A percentile compares a stretch with the other conserved stretches of the same genome.
Evolutionary conservation across 2,888 invertebrate species (phyloP).

Genomic region (Muschampia plurimacula): DNA sequence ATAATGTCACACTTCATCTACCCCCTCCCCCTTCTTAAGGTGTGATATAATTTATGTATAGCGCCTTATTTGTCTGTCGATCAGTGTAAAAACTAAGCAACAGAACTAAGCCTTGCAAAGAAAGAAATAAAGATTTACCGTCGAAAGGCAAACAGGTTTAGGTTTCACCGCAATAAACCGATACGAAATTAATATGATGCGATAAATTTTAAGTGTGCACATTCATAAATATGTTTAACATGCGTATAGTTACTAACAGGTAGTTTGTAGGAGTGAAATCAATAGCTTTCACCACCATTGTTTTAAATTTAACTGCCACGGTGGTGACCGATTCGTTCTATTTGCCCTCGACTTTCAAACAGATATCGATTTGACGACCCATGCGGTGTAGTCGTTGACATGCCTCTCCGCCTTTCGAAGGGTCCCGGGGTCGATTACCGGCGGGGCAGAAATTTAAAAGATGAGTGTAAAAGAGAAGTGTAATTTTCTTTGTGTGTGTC

Average conservation of each 20-base stretch:
- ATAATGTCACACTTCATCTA: too few relatives aligned
- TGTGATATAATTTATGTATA: too few relatives aligned
- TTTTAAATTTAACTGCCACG: slow-evolving; percentile 36
- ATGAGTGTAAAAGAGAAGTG: too few relatives aligned
- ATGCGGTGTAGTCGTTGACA: background rate
- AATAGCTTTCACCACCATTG: slow-evolving; percentile 39
- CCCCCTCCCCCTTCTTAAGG: too few relatives aligned
- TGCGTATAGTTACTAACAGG: slow-evolving; percentile 7
- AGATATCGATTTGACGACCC: background rate
- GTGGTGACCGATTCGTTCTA: slow-evolving; percentile 34
- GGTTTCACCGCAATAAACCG: background rate
- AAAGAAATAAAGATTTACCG: background rate
- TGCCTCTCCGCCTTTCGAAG: too few relatives aligned
- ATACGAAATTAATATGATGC: slow-evolving; percentile 3
- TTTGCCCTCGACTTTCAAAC: slow-evolving; percentile 26
- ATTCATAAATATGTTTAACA: slow-evolving; percentile 11
- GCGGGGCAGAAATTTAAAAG: too few relatives aligned
- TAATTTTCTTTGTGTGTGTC: too few relatives aligned
- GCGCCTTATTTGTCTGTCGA: background rate
- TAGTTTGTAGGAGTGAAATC: slow-evolving; percentile 30
- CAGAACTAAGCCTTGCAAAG: background rate
- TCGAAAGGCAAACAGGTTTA: background rate
- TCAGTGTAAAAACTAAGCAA: background rate
- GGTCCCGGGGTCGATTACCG: too few relatives aligned
- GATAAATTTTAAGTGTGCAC: slow-evolving; percentile 7